Conservation (phyloP, 35 echinoderm and acorn worm genomes). For the Lytechinus variegatus region DNA sequence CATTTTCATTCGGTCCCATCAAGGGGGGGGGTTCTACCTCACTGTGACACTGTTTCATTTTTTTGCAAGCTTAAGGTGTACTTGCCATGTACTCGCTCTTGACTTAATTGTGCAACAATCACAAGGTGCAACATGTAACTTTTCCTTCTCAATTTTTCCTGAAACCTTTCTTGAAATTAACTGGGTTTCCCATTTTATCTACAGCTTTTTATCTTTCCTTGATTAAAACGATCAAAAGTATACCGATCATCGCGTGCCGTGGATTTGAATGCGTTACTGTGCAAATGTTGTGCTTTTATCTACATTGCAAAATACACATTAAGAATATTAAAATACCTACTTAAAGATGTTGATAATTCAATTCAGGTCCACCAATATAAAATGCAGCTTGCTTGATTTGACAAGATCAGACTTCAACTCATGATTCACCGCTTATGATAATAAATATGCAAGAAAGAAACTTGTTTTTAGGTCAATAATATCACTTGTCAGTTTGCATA, state of each 20-base stretch:
- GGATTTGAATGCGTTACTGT: background rate
- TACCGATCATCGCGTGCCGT: background rate
- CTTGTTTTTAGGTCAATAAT: background rate
- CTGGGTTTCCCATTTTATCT: background rate
- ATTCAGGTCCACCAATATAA: background rate
- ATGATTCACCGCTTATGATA: background rate
- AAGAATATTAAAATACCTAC: background rate
- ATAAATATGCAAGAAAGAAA: background rate
- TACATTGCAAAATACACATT: background rate
- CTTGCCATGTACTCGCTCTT: background rate
- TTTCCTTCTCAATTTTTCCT: background rate
- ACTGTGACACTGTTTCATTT: background rate
- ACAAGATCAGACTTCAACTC: background rate
- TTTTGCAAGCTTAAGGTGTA: background rate
- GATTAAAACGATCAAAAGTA: background rate
- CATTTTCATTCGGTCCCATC: background rate
- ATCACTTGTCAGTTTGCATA: background rate
- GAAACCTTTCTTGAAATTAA: background rate
- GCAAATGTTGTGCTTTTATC: background rate
- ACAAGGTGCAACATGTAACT: background rate
- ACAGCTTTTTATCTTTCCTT: background rate
- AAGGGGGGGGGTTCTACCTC: background rate
- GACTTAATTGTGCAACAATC: conserved; percentile 1
- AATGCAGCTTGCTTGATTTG: background rate
- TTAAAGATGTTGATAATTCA: background rate